phyloP scores from a whole-genome alignment of 2,888 invertebrate species.

The Griposia aprilina region DNA sequence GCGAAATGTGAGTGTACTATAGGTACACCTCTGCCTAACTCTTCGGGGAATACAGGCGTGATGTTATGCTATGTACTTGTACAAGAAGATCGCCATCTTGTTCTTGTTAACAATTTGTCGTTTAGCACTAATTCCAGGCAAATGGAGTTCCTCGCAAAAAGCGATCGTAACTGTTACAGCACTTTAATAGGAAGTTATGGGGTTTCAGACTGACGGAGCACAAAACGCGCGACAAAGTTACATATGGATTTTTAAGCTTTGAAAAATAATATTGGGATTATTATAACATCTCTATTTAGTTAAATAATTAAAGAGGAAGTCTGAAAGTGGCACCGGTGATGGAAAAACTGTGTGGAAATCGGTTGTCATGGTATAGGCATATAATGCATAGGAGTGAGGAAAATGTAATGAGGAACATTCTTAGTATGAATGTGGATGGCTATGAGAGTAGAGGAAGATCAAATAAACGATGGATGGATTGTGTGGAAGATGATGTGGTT shows the following conservation, averaged over 20 bases:
- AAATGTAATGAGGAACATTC: too few relatives aligned
- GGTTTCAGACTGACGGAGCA: constrained; percentile 10
- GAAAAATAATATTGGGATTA: background rate
- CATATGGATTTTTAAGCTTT: background rate
- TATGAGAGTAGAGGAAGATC: too few relatives aligned
- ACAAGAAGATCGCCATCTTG: constrained; percentile 1
- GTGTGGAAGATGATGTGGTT: background rate
- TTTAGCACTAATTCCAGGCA: constrained; percentile 27
- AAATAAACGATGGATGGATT: background rate
- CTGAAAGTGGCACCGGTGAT: too few relatives aligned
- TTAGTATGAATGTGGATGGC: background rate
- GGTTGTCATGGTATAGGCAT: background rate
- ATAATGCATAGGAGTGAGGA: background rate
- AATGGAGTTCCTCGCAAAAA: constrained; percentile 32
- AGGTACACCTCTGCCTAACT: background rate
- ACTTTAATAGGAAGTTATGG: constrained; percentile 21
- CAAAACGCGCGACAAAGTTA: background rate
- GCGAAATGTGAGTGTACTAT: background rate
- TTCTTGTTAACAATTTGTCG: constrained; percentile 25
- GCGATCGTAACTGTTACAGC: constrained; percentile 19
- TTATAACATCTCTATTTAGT: too few relatives aligned
- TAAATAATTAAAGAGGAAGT: too few relatives aligned
- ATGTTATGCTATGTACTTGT: too few relatives aligned
- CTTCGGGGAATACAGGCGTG: too few relatives aligned
- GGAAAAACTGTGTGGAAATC: background rate